Evolutionary conservation across 2,113 vertebrate genomes (phyloP).

Genomic region (Junco hyemalis): DNA sequence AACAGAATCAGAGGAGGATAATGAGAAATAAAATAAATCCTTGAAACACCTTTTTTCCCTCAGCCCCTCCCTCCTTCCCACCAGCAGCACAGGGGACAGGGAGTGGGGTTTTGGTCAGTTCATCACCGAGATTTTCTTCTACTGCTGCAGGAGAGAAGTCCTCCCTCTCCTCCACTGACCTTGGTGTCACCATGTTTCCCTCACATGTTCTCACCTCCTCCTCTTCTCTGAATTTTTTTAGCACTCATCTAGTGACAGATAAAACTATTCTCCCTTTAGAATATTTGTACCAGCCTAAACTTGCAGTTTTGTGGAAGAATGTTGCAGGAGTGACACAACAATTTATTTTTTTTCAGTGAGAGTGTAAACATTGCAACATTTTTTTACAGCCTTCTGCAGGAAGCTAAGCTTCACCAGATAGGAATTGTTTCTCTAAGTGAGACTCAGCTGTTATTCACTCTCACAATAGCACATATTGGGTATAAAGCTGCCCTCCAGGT

Average conservation of each 20-base stretch:
- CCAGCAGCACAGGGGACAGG: not conserved
- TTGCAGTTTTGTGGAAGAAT: not conserved
- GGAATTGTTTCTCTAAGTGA: not conserved
- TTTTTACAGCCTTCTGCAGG: not conserved
- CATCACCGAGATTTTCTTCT: rapidly evolving
- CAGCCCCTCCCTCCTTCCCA: not conserved
- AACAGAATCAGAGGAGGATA: not conserved
- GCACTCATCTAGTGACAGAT: not conserved
- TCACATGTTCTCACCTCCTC: not conserved
- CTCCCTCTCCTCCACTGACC: too few relatives aligned
- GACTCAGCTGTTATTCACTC: not conserved
- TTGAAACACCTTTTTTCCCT: not conserved
- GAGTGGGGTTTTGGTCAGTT: not conserved
- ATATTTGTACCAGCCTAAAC: not conserved
- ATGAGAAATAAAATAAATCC: not conserved
- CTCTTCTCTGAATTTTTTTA: not conserved
- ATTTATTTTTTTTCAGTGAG: not conserved
- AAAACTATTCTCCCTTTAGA: not conserved
- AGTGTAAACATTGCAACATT: not conserved
- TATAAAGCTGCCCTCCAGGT: not conserved
- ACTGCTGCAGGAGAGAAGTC: not conserved
- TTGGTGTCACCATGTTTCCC: not conserved
- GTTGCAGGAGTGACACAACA: not conserved
- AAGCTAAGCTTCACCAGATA: not conserved
- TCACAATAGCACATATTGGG: not conserved